These are phyloP conservation scores for Clarias pachynema DNA, from an alignment of 2,797 vertebrate genomes.

Conservation along the genomic window DNA sequence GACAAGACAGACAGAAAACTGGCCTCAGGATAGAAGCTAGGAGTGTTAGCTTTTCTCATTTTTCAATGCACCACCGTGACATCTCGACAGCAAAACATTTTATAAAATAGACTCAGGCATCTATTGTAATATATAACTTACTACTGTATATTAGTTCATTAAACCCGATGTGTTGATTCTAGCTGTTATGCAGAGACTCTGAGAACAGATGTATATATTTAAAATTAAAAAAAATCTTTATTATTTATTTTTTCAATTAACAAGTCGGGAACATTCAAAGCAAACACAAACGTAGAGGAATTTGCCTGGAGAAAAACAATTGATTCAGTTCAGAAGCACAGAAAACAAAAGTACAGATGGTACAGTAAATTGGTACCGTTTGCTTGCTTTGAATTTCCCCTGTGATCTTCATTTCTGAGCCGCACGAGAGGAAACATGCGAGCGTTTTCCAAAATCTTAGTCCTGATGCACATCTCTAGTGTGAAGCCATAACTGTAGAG, in stretches of 20 bases:
- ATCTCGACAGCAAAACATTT: too few species aligned
- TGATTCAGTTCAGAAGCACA: not conserved
- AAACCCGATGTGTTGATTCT: too few species aligned
- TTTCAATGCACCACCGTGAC: not conserved
- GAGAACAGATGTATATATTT: too few species aligned
- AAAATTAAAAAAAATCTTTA: too few species aligned
- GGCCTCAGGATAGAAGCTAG: not conserved
- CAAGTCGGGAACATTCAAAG: not conserved
- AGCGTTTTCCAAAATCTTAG: not conserved
- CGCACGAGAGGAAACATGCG: not conserved
- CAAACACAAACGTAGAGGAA: not conserved
- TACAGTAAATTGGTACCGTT: not conserved
- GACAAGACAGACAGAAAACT: not conserved
- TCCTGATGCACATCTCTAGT: not conserved
- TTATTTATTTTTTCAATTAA: too few species aligned
- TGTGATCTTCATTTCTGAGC: not conserved
- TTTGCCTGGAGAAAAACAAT: not conserved
- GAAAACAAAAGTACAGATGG: not conserved
- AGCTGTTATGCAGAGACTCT: too few species aligned
- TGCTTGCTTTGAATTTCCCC: not conserved
- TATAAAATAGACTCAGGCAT: too few species aligned
- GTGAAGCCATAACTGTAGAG: constrained; percentile 11
- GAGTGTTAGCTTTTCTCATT: not conserved
- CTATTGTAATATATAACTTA: too few species aligned
- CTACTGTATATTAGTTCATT: too few species aligned